Base-by-base conservation (phyloP, 2,113 vertebrate genomes). In the Hyaena hyaena region DNA sequence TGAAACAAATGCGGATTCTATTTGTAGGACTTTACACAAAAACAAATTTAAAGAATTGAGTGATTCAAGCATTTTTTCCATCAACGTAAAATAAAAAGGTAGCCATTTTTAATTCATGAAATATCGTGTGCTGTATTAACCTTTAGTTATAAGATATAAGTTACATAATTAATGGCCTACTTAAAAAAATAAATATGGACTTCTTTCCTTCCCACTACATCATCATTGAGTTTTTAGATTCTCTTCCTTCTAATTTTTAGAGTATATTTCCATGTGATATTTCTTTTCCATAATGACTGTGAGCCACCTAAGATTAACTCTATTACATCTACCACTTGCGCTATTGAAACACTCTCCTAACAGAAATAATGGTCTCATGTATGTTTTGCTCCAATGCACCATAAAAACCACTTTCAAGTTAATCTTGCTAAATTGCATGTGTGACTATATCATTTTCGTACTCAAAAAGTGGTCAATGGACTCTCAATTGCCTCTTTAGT, bases 401-500 rank as follows among this genome's bases (percentile, higher is more conserved):
- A 50, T 89, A 68, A 76, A 88, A 89, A 84, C 12, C 12, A 77
- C 58, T 39, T 66, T 89, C 17, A 84, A 93, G 68, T 77, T 89
- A 89, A 88, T 77, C 69, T 89, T 58, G 39, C 48, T 89, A 83
- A 76, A 69, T 76, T 93, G 69, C 39, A 33, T 50, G 39, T 96
- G 35, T 69, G 69, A 77, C 17, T 77, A 33, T 21, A 77, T 61
- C 84, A 77, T 50, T 68, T 65, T 50, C 39, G 33, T 77, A 61
- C 39, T 96, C 24, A 1, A 61, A 61, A 96, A 77, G 31, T 77
- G 58, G 50, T 93, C 79, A 33, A 0, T 82, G n/a, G n/a, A 35
- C 16, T 82, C 68, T 35, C 58, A 81, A 76, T 65, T 92, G 45
- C 16, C 68, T 76, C 35, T 84, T 84, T 45, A 77, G 39, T 61